These are phyloP conservation scores for Geopemphigus sp. DNA, from an alignment of 1,140 invertebrate species.

Conservation along the genomic window DNA sequence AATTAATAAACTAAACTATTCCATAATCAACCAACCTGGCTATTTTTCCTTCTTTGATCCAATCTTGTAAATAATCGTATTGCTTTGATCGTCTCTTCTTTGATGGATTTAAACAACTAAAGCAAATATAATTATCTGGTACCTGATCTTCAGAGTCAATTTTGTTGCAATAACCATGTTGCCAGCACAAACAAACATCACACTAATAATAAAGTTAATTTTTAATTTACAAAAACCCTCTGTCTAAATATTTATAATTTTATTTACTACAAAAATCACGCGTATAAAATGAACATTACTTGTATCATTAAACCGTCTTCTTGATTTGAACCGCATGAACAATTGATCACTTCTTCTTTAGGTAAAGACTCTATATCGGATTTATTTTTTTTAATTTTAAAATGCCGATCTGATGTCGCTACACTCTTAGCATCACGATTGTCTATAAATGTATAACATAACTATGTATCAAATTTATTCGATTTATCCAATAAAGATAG, in stretches of 20 bases:
- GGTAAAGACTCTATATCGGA: conserved; percentile 50
- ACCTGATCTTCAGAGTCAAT: conserved; percentile 78
- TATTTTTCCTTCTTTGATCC: conserved; percentile 78
- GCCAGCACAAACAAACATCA: conserved; percentile 91
- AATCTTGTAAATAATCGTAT: conserved; percentile 82
- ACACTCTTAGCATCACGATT: conserved; percentile 49
- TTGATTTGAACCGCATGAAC: conserved; percentile 76
- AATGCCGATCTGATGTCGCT: not conserved
- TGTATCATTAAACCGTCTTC: conserved; percentile 91
- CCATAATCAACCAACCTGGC: conserved; percentile 57
- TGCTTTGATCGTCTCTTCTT: conserved; percentile 68
- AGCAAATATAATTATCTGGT: conserved; percentile 87
- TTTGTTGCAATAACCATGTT: conserved; percentile 84
- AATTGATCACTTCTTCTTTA: conserved; percentile 80
- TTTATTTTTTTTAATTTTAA: conserved; percentile 46
- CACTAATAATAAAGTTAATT: conserved; percentile 63
- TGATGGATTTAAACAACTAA: conserved; percentile 76
- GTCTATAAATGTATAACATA: conserved; percentile 19
- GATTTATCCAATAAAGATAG: not conserved
- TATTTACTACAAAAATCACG: too few species aligned
- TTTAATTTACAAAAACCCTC: not conserved
- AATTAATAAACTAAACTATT: not conserved
- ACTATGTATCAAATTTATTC: not conserved
- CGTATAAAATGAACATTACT: conserved; percentile 52
- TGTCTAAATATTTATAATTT: too few species aligned